Conservation (phyloP, 2,888 invertebrate genomes). For the Chorisops tibialis region DNA sequence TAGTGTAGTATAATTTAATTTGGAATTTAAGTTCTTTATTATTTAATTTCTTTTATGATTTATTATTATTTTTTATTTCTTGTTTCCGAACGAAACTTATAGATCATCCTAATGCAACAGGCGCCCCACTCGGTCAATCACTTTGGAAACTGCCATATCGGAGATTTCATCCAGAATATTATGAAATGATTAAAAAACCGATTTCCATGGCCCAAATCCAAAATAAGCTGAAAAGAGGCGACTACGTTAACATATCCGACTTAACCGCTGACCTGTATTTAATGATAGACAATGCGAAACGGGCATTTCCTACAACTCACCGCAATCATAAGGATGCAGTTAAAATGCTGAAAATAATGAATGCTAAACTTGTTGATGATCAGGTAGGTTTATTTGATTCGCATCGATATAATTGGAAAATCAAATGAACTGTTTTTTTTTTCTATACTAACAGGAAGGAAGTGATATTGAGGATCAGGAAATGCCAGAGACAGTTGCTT, state of each 20-base stretch:
- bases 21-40: constrained; percentile 26
- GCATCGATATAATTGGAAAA: too few relatives aligned
- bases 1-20: neutral
- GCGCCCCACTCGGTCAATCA: constrained; percentile 83
- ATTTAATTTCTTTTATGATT: constrained; percentile 33
- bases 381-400: constrained; percentile 41
- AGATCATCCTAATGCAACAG: constrained; percentile 56
- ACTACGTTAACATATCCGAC: constrained; percentile 80
- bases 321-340: constrained; percentile 81
- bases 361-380: constrained; percentile 63
- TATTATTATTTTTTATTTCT: constrained; percentile 29
- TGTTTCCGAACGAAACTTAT: constrained; percentile 30
- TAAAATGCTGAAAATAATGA: constrained; percentile 79
- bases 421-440: constrained; percentile 36
- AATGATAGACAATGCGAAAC: constrained; percentile 95
- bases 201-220: constrained; percentile 90
- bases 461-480: constrained; percentile 38
- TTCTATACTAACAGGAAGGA: constrained; percentile 34
- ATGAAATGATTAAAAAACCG: constrained; percentile 93
- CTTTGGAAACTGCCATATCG: constrained; percentile 91
- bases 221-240: constrained; percentile 75
- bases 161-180: constrained; percentile 94
- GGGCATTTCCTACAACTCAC: constrained; percentile 79
- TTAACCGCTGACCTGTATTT: constrained; percentile 91
- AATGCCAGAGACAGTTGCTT: neutral